Percentiles rank a stretch among this genome's conserved stretches.
phyloP scores from a whole-genome alignment of 2,888 invertebrate genomes.

The Alcis repandata region DNA sequence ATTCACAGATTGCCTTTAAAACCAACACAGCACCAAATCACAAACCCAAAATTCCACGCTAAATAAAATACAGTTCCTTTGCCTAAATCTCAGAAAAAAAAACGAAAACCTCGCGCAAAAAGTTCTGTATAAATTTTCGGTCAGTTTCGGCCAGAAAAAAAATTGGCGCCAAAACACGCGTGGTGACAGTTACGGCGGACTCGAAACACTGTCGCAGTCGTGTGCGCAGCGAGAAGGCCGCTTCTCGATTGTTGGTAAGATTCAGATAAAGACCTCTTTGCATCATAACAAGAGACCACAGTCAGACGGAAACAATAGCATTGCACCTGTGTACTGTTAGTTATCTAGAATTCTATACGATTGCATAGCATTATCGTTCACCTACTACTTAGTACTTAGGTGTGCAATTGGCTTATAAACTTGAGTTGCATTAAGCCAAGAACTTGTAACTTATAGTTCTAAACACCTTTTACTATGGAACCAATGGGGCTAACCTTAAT shows the following conservation, averaged over 20 bases:
- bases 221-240: conserved; percentile 35
- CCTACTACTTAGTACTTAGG: not conserved
- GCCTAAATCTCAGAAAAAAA: not conserved
- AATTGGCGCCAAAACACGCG: conserved; percentile 57
- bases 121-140: conserved; percentile 2
- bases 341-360: conserved; percentile 5
- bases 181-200: conserved; percentile 60
- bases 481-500: too few relatives aligned
- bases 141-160: not conserved
- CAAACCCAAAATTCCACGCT: not conserved
- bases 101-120: not conserved
- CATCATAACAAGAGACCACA: conserved; percentile 45
- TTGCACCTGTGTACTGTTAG: conserved; percentile 6
- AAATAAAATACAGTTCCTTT: not conserved
- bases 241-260: conserved; percentile 28
- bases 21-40: conserved; percentile 12
- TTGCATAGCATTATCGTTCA: conserved; percentile 7
- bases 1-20: not conserved
- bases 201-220: conserved; percentile 52
- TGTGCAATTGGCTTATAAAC: not conserved
- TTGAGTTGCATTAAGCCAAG: not conserved
- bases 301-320: conserved; percentile 34
- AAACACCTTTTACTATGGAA: too few relatives aligned
- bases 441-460: too few relatives aligned
- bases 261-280: conserved; percentile 40